A percentile compares a stretch with the other conserved stretches of the same genome.
Evolutionary conservation across 2,888 invertebrate genomes (phyloP).

Genomic region (Hydraecia micacea): DNA sequence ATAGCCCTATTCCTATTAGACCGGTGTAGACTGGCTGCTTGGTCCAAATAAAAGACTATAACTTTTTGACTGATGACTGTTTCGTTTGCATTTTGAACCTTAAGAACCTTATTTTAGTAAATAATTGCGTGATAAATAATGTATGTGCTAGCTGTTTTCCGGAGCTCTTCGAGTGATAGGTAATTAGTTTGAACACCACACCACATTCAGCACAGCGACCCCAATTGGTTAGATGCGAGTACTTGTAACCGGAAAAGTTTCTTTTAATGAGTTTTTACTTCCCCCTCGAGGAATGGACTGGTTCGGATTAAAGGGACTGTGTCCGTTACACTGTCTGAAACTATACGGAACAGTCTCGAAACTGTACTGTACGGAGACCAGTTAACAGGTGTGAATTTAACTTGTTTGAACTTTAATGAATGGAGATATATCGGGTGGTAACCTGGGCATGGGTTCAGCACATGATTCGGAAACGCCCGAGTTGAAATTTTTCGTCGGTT

Average conservation of each 20-base stretch:
- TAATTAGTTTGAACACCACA: slow-evolving; percentile 49
- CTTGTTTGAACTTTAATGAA: background rate
- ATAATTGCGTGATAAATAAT: slow-evolving; percentile 4
- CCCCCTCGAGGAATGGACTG: slow-evolving; percentile 23
- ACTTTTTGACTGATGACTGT: background rate
- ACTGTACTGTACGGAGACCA: background rate
- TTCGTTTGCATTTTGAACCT: background rate
- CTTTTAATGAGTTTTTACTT: slow-evolving; percentile 56
- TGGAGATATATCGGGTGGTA: too few relatives aligned
- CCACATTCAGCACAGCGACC: slow-evolving; percentile 13
- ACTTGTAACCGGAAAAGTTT: slow-evolving; percentile 61
- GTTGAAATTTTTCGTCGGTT: too few relatives aligned
- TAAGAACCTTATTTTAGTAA: background rate
- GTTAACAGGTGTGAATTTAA: background rate
- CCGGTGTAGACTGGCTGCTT: background rate
- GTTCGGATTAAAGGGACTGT: slow-evolving; percentile 11
- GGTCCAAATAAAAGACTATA: background rate
- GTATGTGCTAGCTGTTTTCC: background rate
- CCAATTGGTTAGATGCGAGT: slow-evolving; percentile 41
- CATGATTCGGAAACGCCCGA: too few relatives aligned
- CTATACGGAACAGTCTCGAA: background rate
- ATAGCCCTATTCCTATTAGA: background rate
- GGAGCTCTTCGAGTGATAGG: slow-evolving; percentile 29
- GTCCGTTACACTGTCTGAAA: slow-evolving; percentile 20
- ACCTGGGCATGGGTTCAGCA: too few relatives aligned